Conservation (phyloP, 2,797 vertebrate species). For the Gobio occitaniae region DNA sequence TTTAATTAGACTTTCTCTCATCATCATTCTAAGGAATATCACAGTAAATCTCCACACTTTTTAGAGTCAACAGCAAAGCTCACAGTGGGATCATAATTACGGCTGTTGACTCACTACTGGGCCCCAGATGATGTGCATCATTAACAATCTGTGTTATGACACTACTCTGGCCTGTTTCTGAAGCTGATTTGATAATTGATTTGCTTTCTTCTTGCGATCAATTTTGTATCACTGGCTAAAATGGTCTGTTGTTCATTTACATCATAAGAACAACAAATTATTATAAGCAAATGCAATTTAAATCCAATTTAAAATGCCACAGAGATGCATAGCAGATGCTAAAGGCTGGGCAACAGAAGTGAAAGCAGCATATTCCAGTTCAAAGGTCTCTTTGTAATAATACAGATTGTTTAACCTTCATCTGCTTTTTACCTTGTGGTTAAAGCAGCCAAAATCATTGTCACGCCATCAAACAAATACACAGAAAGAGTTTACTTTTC, state of each 20-base stretch:
- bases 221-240: not conserved
- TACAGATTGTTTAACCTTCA: constrained; percentile 26
- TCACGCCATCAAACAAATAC: constrained; percentile 36
- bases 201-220: constrained; percentile 24
- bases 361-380: not conserved
- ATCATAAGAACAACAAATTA: constrained; percentile 10
- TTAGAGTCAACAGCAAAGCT: constrained; percentile 51
- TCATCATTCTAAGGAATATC: constrained; percentile 38
- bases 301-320: constrained; percentile 18
- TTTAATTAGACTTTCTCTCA: constrained; percentile 55
- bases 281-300: not conserved
- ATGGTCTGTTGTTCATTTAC: constrained; percentile 10
- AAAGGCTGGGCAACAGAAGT: not conserved
- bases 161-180: constrained; percentile 18
- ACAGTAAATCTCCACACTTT: constrained; percentile 51
- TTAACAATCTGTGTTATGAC: constrained; percentile 51
- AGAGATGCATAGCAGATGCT: not conserved
- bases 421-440: not conserved
- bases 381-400: constrained; percentile 27
- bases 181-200: constrained; percentile 42
- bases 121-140: constrained; percentile 49
- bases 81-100: constrained; percentile 60
- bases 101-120: constrained; percentile 53
- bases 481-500: constrained; percentile 48
- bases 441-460: constrained; percentile 11